Evolutionary conservation across 1,140 invertebrate genomes (phyloP).

Genomic region (Nephila pilipes): DNA sequence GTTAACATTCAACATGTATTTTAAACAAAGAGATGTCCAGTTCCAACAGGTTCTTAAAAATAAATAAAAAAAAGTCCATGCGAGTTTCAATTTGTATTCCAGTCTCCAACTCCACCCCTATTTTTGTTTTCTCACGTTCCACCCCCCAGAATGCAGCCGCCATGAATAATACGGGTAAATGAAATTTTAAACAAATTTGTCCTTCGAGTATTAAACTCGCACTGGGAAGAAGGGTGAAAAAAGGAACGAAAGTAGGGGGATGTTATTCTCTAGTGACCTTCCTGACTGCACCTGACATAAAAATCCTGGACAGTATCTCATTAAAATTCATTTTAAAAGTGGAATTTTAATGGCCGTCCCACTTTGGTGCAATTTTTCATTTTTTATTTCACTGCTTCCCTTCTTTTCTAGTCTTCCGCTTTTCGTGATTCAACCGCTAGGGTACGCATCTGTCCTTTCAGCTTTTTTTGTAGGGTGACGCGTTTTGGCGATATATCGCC

Average conservation of each 20-base stretch:
- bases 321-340: slow-evolving; percentile 63
- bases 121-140: background rate
- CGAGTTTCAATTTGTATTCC: background rate
- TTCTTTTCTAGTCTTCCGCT: background rate
- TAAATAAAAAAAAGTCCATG: background rate
- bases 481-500: background rate
- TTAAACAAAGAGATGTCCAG: too few relatives aligned
- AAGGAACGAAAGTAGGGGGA: slow-evolving; percentile 25
- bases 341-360: slow-evolving; percentile 49
- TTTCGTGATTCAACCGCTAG: slow-evolving; percentile 56
- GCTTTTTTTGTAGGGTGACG: background rate
- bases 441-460: slow-evolving; percentile 39
- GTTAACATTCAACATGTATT: too few relatives aligned
- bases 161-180: slow-evolving; percentile 57
- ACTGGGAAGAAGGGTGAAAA: background rate
- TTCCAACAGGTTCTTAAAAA: too few relatives aligned
- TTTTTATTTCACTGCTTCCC: background rate
- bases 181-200: slow-evolving; percentile 72
- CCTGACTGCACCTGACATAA: slow-evolving; percentile 60
- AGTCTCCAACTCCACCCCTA: background rate
- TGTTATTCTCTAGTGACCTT: slow-evolving; percentile 41
- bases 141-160: background rate
- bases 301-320: slow-evolving; percentile 64
- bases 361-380: slow-evolving; percentile 37
- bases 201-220: slow-evolving; percentile 27